Conservation (phyloP, 2,113 vertebrate species). For the Ptychochromis oligacanthus region DNA sequence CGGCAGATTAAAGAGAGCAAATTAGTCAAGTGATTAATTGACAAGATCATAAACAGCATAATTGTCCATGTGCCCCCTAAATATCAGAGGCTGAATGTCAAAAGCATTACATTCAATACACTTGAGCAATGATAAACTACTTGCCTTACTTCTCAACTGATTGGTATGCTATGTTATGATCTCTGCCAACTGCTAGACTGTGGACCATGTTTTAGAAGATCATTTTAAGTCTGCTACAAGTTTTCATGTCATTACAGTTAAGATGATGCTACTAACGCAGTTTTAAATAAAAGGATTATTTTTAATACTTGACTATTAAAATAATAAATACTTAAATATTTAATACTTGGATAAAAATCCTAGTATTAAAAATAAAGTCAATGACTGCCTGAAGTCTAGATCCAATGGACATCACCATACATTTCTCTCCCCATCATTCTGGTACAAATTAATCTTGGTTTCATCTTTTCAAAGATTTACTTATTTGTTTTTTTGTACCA, state of each 20-base stretch:
- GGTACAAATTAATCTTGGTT: background rate
- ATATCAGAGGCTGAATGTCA: conserved; percentile 19
- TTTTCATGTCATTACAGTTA: background rate
- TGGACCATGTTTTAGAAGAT: background rate
- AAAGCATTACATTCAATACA: background rate
- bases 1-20: conserved; percentile 17
- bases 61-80: conserved; percentile 23
- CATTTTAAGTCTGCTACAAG: background rate
- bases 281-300: background rate
- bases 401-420: too few species aligned
- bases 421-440: background rate
- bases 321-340: too few species aligned
- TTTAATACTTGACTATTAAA: too few species aligned
- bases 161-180: background rate
- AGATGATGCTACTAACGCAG: background rate
- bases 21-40: conserved; percentile 30
- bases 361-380: too few species aligned
- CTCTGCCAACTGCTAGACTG: background rate
- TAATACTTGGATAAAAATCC: too few species aligned
- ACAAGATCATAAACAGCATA: conserved; percentile 1
- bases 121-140: background rate
- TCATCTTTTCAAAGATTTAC: background rate
- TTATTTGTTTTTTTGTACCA: too few species aligned
- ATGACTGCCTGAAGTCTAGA: too few species aligned
- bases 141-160: background rate